Conservation (phyloP, 2,113 vertebrate species). For the Vireo altiloquus region DNA sequence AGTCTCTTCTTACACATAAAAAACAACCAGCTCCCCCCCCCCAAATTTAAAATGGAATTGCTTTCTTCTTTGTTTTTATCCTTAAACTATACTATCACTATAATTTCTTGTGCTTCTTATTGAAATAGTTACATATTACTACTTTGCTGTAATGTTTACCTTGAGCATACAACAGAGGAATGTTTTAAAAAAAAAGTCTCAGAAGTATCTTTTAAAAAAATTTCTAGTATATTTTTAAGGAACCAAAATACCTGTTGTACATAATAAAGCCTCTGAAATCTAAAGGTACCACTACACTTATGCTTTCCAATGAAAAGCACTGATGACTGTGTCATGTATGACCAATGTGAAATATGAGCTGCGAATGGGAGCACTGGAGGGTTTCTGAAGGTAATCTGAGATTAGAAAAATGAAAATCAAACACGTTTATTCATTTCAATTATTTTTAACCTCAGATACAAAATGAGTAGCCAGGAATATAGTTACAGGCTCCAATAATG, state of each 20-base stretch:
- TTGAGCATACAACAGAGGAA: background rate
- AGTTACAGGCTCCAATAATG: background rate
- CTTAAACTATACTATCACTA: background rate
- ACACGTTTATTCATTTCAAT: background rate
- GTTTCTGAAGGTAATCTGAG: background rate
- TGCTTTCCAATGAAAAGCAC: background rate
- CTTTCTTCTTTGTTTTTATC: background rate
- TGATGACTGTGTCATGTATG: background rate
- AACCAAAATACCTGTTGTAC: background rate
- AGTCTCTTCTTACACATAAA: background rate
- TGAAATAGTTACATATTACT: background rate
- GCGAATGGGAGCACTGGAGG: background rate
- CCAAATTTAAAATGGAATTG: background rate
- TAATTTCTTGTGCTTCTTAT: background rate
- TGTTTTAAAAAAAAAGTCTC: background rate
- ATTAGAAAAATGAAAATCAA: background rate
- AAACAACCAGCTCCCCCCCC: accelerated
- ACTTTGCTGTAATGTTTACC: background rate
- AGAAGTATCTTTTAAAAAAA: background rate
- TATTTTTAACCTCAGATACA: background rate
- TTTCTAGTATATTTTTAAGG: background rate
- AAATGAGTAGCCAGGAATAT: background rate
- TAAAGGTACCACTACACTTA: background rate
- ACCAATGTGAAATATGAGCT: background rate
- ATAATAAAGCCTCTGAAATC: background rate